phyloP scores from a whole-genome alignment of 2,113 vertebrate species.

The Ailurus styani region DNA sequence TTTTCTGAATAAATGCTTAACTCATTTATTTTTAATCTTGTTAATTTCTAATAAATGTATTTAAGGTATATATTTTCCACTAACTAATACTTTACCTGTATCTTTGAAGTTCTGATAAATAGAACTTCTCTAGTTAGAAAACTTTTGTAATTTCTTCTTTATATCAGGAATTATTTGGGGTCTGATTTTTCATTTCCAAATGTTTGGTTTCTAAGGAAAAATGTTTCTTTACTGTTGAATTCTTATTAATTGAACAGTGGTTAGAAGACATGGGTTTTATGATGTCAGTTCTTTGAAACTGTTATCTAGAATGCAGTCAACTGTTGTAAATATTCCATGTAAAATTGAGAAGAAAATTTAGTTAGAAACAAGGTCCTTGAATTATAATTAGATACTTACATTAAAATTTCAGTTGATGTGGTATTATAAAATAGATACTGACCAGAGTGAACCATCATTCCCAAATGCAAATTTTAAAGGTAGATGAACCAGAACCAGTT shows the following conservation, averaged over 20 bases:
- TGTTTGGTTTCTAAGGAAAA: not conserved
- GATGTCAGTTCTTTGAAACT: not conserved
- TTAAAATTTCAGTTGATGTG: not conserved
- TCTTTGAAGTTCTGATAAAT: not conserved
- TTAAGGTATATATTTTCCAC: not conserved
- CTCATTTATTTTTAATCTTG: not conserved
- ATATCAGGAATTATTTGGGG: not conserved
- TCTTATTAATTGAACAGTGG: not conserved
- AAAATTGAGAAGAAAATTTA: not conserved
- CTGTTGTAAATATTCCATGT: not conserved
- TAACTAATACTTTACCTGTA: not conserved
- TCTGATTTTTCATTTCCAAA: not conserved
- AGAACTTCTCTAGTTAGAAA: not conserved
- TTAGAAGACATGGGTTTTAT: not conserved
- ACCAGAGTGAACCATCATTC: not conserved
- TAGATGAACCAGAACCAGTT: not conserved
- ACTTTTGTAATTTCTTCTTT: not conserved
- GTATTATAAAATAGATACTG: not conserved
- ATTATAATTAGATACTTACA: not conserved
- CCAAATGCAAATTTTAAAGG: not conserved
- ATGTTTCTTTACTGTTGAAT: not conserved
- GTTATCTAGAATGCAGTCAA: not conserved
- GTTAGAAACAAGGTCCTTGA: not conserved
- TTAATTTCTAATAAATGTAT: not conserved
- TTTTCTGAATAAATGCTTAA: not conserved